Evolutionary conservation across 2,113 vertebrate species (phyloP).

Genomic region (Lepidothrix coronata): DNA sequence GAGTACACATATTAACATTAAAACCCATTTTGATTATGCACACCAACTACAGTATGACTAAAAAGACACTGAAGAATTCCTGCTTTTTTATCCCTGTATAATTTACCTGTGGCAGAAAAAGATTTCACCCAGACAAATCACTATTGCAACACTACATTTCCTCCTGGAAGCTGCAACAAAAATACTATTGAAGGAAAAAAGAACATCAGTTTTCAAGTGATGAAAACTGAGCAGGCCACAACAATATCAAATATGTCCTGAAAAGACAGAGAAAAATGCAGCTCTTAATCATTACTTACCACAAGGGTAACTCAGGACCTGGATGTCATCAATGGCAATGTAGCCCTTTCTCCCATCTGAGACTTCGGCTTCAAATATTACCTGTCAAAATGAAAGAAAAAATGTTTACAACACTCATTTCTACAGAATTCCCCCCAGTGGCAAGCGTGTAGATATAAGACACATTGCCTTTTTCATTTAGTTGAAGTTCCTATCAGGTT

Average conservation of each 20-base stretch:
- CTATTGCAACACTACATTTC: not conserved
- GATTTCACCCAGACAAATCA: conserved; percentile 13
- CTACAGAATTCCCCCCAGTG: conserved; percentile 30
- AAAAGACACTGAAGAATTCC: not conserved
- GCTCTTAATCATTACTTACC: conserved; percentile 88
- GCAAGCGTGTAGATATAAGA: not conserved
- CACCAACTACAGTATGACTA: not conserved
- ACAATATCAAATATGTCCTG: conserved; percentile 42
- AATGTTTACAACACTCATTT: conserved; percentile 63
- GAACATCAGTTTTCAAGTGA: conserved; percentile 64
- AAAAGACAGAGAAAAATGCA: conserved; percentile 77
- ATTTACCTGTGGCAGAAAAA: not conserved
- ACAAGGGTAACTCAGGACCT: conserved; percentile 98
- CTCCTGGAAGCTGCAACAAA: conserved; percentile 18
- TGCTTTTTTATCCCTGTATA: not conserved
- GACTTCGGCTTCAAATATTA: conserved; percentile 98
- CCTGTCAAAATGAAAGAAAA: conserved; percentile 80
- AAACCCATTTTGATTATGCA: not conserved
- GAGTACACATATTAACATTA: not conserved
- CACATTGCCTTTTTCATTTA: conserved; percentile 47
- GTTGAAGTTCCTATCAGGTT: conserved; percentile 33
- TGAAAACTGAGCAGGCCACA: conserved; percentile 68
- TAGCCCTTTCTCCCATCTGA: conserved; percentile 91
- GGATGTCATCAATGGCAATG: conserved; percentile 97
- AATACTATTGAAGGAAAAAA: conserved; percentile 43